A percentile compares a stretch with the other conserved stretches of the same genome.
Evolutionary conservation across 2,888 invertebrate species (phyloP).

Genomic region (Deilephila porcellus): DNA sequence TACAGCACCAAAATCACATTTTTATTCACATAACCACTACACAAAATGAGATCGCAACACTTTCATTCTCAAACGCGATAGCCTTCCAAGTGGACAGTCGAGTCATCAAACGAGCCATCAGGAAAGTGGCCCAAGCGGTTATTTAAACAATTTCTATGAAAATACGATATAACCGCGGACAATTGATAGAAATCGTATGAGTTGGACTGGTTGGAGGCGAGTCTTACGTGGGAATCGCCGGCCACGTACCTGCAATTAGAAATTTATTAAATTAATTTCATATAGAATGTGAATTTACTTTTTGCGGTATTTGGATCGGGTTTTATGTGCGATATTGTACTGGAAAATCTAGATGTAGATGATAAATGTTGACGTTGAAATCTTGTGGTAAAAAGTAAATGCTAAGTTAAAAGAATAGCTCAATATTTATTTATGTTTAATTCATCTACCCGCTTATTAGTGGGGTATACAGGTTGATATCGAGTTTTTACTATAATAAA

Average conservation of each 20-base stretch:
- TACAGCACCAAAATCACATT: neutral
- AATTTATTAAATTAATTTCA: constrained; percentile 7
- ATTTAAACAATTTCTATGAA: constrained; percentile 62
- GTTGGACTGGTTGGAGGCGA: constrained; percentile 7
- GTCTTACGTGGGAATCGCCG: constrained; percentile 16
- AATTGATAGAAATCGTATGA: constrained; percentile 60
- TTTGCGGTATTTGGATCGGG: no score
- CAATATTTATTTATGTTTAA: no score
- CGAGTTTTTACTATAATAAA: no score
- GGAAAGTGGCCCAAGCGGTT: constrained; percentile 59
- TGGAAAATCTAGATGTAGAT: neutral
- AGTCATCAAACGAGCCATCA: constrained; percentile 52
- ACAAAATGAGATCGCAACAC: neutral
- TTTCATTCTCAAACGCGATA: neutral
- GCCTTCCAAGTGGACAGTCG: constrained; percentile 12
- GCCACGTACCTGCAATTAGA: constrained; percentile 21
- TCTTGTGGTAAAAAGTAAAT: no score
- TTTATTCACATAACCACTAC: neutral
- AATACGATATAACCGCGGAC: constrained; percentile 53
- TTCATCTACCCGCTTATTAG: no score
- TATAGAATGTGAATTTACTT: neutral
- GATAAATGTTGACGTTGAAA: no score
- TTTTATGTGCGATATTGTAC: neutral
- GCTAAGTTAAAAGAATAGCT: no score
- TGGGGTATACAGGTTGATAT: no score